These are phyloP conservation scores for Willisornis vidua DNA, from an alignment of 2,113 vertebrate species.

Conservation along the genomic window DNA sequence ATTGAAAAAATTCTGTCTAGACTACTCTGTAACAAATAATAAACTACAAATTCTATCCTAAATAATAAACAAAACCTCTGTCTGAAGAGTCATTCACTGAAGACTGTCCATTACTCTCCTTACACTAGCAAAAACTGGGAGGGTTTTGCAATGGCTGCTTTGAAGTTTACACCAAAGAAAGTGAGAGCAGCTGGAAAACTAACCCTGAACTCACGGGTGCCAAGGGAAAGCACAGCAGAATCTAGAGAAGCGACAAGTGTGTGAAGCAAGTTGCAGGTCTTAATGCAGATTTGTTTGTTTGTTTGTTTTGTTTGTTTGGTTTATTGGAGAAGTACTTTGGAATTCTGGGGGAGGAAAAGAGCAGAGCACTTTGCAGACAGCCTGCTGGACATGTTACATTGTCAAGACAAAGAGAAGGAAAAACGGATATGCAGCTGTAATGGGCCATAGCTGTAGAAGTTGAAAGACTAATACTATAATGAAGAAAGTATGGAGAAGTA, in stretches of 20 bases:
- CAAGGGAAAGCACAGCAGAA: neutral
- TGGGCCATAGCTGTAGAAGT: neutral
- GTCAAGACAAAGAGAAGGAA: neutral
- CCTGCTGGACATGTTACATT: neutral
- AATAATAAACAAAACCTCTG: neutral
- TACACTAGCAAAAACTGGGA: fast-evolving
- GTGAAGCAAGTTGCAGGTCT: neutral
- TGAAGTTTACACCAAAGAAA: neutral
- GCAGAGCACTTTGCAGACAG: neutral
- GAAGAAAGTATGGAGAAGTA: neutral
- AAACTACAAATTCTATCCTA: neutral
- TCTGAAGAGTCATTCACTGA: neutral
- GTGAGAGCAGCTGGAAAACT: neutral
- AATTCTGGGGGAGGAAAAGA: neutral
- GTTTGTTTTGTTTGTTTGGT: neutral
- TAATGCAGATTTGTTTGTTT: neutral
- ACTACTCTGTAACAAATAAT: neutral
- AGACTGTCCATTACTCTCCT: neutral
- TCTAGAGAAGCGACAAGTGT: neutral
- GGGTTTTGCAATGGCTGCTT: neutral
- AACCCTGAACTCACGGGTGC: neutral
- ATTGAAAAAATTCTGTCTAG: neutral
- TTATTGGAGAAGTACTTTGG: neutral
- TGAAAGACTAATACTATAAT: neutral
- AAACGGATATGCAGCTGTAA: neutral